Percentiles rank a stretch among this genome's conserved stretches.
phyloP scores from a whole-genome alignment of 1,140 invertebrate species.

The Leptoteleia sp. region DNA sequence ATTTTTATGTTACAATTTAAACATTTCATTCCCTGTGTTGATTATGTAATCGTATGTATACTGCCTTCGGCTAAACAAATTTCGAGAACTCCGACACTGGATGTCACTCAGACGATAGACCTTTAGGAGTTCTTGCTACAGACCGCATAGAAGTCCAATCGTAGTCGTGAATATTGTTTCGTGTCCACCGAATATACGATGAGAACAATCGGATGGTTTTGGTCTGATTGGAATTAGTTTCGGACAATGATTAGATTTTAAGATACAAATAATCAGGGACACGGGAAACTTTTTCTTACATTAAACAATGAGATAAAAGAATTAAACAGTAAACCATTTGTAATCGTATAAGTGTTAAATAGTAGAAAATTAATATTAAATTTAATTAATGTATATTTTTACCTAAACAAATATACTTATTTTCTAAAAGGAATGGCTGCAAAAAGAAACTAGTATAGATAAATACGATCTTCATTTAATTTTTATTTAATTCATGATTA shows the following conservation, averaged over 20 bases:
- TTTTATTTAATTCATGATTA: too few species aligned
- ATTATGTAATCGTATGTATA: constrained; percentile 25
- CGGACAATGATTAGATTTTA: constrained; percentile 25
- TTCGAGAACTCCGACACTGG: constrained; percentile 61
- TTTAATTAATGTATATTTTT: too few species aligned
- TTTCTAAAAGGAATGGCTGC: too few species aligned
- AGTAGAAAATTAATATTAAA: too few species aligned
- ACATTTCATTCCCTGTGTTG: constrained; percentile 26
- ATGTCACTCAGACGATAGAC: constrained; percentile 62
- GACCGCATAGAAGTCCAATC: constrained; percentile 58
- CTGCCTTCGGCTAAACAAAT: constrained; percentile 52
- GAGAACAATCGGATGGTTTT: constrained; percentile 53
- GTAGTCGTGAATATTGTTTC: constrained; percentile 58
- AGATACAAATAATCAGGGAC: neutral
- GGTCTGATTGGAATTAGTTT: constrained; percentile 54
- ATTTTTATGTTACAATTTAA: constrained; percentile 12
- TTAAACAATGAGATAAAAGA: too few species aligned
- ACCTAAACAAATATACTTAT: too few species aligned
- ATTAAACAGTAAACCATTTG: too few species aligned
- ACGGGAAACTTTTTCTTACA: too few species aligned
- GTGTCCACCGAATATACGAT: constrained; percentile 47
- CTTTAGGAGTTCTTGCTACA: constrained; percentile 61
- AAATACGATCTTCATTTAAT: too few species aligned
- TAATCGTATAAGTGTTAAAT: too few species aligned
- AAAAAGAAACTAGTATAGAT: too few species aligned